A percentile compares a stretch with the other conserved stretches of the same genome.
Evolutionary conservation across 1,140 invertebrate genomes (phyloP).

Genomic region (Cherax destructor): DNA sequence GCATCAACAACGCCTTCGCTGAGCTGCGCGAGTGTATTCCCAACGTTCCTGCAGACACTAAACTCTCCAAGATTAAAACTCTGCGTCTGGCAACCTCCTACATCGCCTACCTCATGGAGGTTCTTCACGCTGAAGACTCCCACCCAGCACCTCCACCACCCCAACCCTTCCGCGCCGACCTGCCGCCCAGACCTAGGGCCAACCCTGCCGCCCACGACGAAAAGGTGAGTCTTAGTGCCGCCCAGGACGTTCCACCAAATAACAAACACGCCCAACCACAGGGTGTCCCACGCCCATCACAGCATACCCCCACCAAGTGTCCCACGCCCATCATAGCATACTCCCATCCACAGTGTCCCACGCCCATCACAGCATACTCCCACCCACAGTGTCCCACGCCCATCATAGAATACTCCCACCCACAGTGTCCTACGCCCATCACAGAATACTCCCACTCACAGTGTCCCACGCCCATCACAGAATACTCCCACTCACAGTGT

Average conservation of each 20-base stretch:
- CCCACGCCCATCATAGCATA: too few species aligned
- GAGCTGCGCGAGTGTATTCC: constrained; percentile 95
- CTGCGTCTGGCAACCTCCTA: constrained; percentile 91
- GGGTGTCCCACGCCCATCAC: too few species aligned
- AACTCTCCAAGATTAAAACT: constrained; percentile 94
- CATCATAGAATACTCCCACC: too few species aligned
- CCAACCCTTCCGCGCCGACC: not conserved
- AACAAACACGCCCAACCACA: not conserved
- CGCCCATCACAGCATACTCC: too few species aligned
- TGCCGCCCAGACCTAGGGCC: not conserved
- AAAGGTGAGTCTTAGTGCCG: constrained; percentile 38
- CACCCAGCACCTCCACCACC: constrained; percentile 2
- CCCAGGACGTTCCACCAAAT: not conserved
- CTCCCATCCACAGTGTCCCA: too few species aligned
- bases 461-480: too few species aligned
- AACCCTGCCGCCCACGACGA: constrained; percentile 18
- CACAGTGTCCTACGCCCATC: too few species aligned
- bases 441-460: too few species aligned
- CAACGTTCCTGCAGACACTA: constrained; percentile 96
- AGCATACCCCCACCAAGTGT: too few species aligned
- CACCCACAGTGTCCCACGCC: too few species aligned
- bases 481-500: too few species aligned
- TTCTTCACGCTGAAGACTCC: constrained; percentile 76
- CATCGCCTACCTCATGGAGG: constrained; percentile 90
- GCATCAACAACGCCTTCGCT: constrained; percentile 96